phyloP scores from a whole-genome alignment of 2,113 vertebrate species.

The Cephalopterus ornatus region DNA sequence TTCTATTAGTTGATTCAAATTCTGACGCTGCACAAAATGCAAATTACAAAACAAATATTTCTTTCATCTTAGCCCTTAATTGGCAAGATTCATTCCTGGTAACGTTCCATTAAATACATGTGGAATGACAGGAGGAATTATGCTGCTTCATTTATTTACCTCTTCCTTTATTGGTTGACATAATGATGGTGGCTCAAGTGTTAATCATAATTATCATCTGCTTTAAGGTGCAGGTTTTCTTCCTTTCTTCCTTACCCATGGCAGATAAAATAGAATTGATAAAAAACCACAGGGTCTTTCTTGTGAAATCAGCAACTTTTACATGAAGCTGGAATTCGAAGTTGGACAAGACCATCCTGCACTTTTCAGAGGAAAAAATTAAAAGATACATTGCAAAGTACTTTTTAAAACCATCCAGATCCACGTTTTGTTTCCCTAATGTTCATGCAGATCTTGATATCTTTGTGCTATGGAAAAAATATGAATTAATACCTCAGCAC shows the following conservation, averaged over 20 bases:
- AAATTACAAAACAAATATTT: not conserved
- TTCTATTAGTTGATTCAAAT: not conserved
- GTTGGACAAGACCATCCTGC: not conserved
- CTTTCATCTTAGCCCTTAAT: conserved; percentile 44
- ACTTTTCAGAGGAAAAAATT: not conserved
- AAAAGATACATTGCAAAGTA: not conserved
- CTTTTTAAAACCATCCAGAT: not conserved
- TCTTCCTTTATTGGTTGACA: not conserved
- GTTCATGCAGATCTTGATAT: not conserved
- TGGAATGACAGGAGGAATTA: not conserved
- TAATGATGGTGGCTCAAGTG: not conserved
- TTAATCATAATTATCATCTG: not conserved
- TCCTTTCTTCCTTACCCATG: not conserved
- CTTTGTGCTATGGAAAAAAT: not conserved
- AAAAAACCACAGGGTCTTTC: not conserved
- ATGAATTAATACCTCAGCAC: not conserved
- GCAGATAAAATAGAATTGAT: not conserved
- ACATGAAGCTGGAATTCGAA: not conserved
- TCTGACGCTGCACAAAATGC: not conserved
- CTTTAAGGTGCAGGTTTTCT: conserved; percentile 12
- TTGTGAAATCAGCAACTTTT: not conserved
- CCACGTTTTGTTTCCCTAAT: not conserved
- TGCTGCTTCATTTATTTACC: not conserved
- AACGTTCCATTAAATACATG: not conserved
- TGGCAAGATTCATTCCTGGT: not conserved